Evolutionary conservation across 2,113 vertebrate species (phyloP).

Genomic region (Bujurquina vittata): DNA sequence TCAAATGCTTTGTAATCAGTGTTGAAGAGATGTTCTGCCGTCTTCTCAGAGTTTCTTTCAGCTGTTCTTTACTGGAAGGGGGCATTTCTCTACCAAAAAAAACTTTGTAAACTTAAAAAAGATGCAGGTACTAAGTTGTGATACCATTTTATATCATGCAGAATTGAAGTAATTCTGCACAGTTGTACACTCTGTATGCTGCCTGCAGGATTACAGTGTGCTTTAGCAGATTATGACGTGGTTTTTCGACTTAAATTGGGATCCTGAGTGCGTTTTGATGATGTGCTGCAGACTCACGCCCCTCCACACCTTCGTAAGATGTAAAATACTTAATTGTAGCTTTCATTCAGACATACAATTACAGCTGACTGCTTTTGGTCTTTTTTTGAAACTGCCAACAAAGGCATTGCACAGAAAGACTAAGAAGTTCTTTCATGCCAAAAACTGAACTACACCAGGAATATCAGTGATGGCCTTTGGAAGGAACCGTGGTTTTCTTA

Average conservation of each 20-base stretch:
- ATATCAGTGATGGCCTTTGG: not conserved
- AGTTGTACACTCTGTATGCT: not conserved
- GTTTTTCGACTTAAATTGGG: constrained; percentile 19
- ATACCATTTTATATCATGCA: not conserved
- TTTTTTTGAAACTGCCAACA: constrained; percentile 39
- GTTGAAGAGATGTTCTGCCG: not conserved
- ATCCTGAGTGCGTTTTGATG: constrained; percentile 40
- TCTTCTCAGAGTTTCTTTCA: not conserved
- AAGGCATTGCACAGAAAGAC: constrained; percentile 26
- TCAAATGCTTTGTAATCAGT: too few species aligned
- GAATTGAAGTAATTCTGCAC: not conserved
- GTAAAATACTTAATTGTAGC: constrained; percentile 62
- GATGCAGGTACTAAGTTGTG: not conserved
- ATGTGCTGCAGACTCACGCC: constrained; percentile 43
- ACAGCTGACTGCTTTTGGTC: constrained; percentile 40
- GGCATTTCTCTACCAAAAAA: not conserved
- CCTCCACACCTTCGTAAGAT: constrained; percentile 57
- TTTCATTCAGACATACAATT: constrained; percentile 66
- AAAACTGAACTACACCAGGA: not conserved
- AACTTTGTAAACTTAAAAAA: not conserved
- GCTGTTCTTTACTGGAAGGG: not conserved
- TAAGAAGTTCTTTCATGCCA: constrained; percentile 36
- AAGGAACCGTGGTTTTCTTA: not conserved
- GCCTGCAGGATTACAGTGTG: constrained; percentile 15
- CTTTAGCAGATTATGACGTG: constrained; percentile 42